Base-by-base conservation (phyloP, 2,113 vertebrate species). In the Eupsittula cactorum region DNA sequence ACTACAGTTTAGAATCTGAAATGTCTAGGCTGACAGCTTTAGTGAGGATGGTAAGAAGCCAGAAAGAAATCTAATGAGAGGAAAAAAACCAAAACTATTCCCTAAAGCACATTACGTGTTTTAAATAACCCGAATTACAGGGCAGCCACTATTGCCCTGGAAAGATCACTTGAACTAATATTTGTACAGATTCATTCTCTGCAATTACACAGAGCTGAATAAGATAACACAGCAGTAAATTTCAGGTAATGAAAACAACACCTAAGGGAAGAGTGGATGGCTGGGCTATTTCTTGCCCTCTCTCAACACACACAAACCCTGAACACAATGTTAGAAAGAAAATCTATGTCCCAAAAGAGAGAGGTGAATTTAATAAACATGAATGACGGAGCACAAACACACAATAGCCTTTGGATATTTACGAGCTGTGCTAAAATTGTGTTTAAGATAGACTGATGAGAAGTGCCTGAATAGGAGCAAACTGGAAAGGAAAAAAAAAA, bases 131-230 rank as follows among this genome's bases (percentile, higher is more conserved):
- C 5, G 2, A 93, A 86, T 59, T 69, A 88, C 62, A 39, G 25
- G 49, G 70, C 49, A 93, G 59, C 37, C 64, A 86, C 73, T 68
- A 78, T 39, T 79, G 83, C 29, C 83, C 78, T 88, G 73, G 42
- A 93, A 81, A 85, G 37, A 86, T 76, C 64, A 62, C 37, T 18
- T 94, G 73, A 94, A 81, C 70, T 86, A 91, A 76, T 88, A 89
- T 92, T 92, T 89, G 85, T 84, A 90, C 63, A 91, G 75, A 84
- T 67, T 95, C 77, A 44, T 62, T 90, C 87, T 64, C 57, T 82
- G 37, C 78, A 93, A 37, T 93, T 92, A 87, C 46, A 78, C 42
- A 89, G 68, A 83, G 25, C 53, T 68, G 55, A 93, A 41, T 88
- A 93, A 90, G 68, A 77, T 0, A 90, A 76, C 53, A 94, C 28